Conservation (phyloP, 2,113 vertebrate species). For the Oreochromis tanganicae region DNA sequence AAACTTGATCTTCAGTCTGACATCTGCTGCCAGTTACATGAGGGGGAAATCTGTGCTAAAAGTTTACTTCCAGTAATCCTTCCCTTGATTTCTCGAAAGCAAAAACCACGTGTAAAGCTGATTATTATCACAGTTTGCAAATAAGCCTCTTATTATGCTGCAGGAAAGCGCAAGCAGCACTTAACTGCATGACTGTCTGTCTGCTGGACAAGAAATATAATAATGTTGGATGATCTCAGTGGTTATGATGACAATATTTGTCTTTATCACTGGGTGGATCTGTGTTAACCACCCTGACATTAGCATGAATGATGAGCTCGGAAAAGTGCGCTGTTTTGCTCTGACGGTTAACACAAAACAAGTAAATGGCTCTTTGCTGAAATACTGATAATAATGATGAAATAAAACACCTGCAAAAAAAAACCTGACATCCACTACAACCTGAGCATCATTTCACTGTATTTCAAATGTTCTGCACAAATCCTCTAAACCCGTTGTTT, state of each 20-base stretch:
- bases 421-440: not conserved
- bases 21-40: not conserved
- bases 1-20: not conserved
- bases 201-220: constrained; percentile 50
- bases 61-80: not conserved
- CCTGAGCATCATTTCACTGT: not conserved
- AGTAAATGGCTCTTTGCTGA: not conserved
- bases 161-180: constrained; percentile 25
- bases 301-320: constrained; percentile 12
- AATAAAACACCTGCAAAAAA: not conserved
- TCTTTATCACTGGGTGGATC: constrained; percentile 53
- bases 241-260: constrained; percentile 44
- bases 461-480: not conserved
- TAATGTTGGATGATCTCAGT: constrained; percentile 27
- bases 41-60: not conserved
- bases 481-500: not conserved
- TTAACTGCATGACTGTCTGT: constrained; percentile 51
- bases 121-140: constrained; percentile 37
- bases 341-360: not conserved
- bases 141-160: constrained; percentile 42
- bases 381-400: not conserved
- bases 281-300: constrained; percentile 16
- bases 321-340: constrained; percentile 3
- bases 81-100: constrained; percentile 1
- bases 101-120: constrained; percentile 4